Base-by-base conservation (phyloP, 2,888 invertebrate species). In the Onthophagus sagittarius region DNA sequence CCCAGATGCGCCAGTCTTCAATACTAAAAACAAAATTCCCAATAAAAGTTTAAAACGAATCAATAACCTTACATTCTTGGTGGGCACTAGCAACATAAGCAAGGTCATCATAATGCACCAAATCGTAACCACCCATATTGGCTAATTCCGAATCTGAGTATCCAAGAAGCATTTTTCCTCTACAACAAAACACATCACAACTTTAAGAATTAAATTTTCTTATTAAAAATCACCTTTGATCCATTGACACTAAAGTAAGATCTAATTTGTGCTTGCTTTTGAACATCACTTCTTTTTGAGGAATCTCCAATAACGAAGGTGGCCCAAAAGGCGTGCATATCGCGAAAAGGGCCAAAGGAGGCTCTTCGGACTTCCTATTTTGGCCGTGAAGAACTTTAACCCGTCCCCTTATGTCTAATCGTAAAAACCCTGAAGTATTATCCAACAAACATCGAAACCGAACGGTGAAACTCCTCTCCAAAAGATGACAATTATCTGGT, bases 251-350 rank as follows among this genome's bases (percentile, higher is more conserved):
- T 78, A 98, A 90, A 76, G 96, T 93, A 74, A 99, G 90, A 86
- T 99, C 99, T 81, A 99, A 90, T 85, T 98, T 98, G 88, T 99
- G 99, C 88, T 99, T 99, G 85, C 97, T 98, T 87, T 99, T 99
- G 88, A 99, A 98, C 94, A 99, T 98, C 80, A 98, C 95, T 87
- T 99, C 99, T 85, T 99, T 97, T 83, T 98, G 97, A 3, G 98
- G 98, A 78, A 98, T 95, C 86, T 99, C 99, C 73, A 98, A 89
- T 71, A 98, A 87, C 73, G 98, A 97, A 15, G 99, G 97, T 11
- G 99, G 99, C 0, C 99, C 99, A 83, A 99, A 99, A 0, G 99
- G 99, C 2, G 98, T 99, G 87, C 99, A 99, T 73, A 99, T 94
- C 76, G 99, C 99, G 83, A 99, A 98, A 71, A 99, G 87, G 0